A percentile compares a stretch with the other conserved stretches of the same genome.
These are phyloP conservation scores for Drosophila bocqueti DNA, from an alignment of 1,140 invertebrate genomes.

Conservation along the genomic window DNA sequence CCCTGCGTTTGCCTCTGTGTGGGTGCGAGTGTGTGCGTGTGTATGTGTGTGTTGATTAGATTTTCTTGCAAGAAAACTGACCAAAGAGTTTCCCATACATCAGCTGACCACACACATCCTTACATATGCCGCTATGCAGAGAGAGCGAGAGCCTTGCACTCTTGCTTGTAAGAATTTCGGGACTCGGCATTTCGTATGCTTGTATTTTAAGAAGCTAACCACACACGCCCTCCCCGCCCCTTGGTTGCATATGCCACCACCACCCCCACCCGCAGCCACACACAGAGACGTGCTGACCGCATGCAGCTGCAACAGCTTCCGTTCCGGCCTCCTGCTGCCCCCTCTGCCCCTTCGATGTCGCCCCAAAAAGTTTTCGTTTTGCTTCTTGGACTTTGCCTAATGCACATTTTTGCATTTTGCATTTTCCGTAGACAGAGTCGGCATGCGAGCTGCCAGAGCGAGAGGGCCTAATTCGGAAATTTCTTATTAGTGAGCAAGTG, in stretches of 20 bases:
- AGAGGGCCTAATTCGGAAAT: slow-evolving; percentile 69
- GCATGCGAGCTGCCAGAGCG: slow-evolving; percentile 62
- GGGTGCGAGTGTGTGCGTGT: slow-evolving; percentile 8
- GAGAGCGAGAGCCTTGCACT: slow-evolving; percentile 54
- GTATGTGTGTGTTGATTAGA: slow-evolving; percentile 78
- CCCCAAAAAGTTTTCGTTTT: slow-evolving; percentile 57
- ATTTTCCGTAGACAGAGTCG: slow-evolving; percentile 72
- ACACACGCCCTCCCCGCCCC: slow-evolving; percentile 28
- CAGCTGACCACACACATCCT: slow-evolving; percentile 59
- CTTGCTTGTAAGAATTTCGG: slow-evolving; percentile 73
- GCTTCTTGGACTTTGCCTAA: slow-evolving; percentile 81
- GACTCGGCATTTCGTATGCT: slow-evolving; percentile 39
- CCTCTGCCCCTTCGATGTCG: not conserved
- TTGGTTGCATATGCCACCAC: slow-evolving; percentile 35
- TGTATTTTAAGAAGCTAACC: slow-evolving; percentile 78
- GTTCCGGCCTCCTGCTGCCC: not conserved
- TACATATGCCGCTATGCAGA: slow-evolving; percentile 11
- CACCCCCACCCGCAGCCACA: slow-evolving; percentile 11
- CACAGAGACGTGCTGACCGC: slow-evolving; percentile 21
- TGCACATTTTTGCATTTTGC: slow-evolving; percentile 82
- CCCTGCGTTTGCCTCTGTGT: slow-evolving; percentile 4
- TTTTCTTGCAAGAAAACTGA: slow-evolving; percentile 83
- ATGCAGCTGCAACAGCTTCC: slow-evolving; percentile 69
- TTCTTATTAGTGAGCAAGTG: slow-evolving; percentile 71
- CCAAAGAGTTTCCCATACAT: slow-evolving; percentile 77